These are phyloP conservation scores for Otis tarda DNA, from an alignment of 2,113 vertebrate species.

Conservation along the genomic window DNA sequence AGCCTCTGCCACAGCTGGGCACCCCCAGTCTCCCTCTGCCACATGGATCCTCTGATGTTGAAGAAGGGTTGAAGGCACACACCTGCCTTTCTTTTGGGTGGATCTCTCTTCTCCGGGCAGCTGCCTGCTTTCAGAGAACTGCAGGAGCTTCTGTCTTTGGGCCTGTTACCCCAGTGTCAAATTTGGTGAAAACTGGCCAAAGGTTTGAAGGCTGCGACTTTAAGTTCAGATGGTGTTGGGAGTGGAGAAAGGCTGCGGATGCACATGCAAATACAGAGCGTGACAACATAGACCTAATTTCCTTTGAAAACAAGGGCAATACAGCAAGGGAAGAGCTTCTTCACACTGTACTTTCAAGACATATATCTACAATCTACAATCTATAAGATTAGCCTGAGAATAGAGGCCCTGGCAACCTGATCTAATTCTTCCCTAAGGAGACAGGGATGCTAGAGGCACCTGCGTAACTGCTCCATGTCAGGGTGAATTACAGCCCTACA, in stretches of 20 bases:
- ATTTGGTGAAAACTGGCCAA: not conserved
- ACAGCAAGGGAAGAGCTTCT: not conserved
- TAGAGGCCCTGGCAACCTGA: not conserved
- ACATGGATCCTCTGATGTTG: fast-evolving
- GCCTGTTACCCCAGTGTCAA: not conserved
- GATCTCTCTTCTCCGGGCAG: not conserved
- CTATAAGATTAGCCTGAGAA: not conserved
- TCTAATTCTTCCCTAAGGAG: not conserved
- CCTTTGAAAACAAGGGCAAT: not conserved
- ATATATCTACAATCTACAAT: not conserved
- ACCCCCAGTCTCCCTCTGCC: not conserved
- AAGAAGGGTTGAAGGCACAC: not conserved
- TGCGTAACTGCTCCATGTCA: not conserved
- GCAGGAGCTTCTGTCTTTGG: not conserved
- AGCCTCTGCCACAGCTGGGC: not conserved
- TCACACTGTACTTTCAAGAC: not conserved
- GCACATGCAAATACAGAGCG: fast-evolving
- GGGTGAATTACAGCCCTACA: constrained; percentile 10
- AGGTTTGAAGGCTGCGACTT: not conserved
- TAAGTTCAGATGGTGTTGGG: not conserved
- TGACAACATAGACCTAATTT: not conserved
- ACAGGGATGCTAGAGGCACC: not conserved
- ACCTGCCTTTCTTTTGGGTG: not conserved
- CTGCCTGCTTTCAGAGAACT: not conserved
- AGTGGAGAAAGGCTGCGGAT: not conserved